Percentiles rank a stretch among this genome's conserved stretches.
These are phyloP conservation scores for Petromus typicus DNA, from an alignment of 2,113 vertebrate genomes.

Conservation along the genomic window DNA sequence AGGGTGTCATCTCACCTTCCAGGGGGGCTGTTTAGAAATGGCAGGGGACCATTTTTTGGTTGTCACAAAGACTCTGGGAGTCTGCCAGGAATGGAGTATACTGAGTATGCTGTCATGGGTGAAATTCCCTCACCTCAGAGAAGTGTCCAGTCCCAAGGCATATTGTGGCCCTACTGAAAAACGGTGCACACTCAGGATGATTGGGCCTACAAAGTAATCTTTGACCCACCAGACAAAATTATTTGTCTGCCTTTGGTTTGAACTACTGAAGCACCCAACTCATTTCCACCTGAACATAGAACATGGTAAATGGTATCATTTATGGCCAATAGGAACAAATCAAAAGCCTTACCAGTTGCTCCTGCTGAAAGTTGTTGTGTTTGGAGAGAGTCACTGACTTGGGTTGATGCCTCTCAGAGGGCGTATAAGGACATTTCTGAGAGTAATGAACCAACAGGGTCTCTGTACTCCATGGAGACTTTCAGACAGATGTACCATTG, in stretches of 20 bases:
- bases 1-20: neutral
- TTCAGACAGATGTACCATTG: neutral
- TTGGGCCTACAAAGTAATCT: neutral
- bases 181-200: neutral
- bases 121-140: neutral
- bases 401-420: neutral
- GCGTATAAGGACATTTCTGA: neutral
- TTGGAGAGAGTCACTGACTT: neutral
- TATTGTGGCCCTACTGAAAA: neutral
- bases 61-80: neutral
- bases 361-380: neutral
- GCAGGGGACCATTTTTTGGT: neutral
- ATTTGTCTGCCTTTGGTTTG: constrained; percentile 24
- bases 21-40: neutral
- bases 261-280: neutral
- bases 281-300: neutral
- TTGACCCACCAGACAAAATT: neutral
- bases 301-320: neutral
- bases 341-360: neutral
- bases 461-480: neutral
- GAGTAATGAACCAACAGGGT: neutral
- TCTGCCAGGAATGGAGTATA: neutral
- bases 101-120: neutral
- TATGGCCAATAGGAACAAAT: neutral
- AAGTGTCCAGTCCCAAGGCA: neutral